phyloP scores from a whole-genome alignment of 1,140 invertebrate genomes.

The Pemphigus obesinymphae region DNA sequence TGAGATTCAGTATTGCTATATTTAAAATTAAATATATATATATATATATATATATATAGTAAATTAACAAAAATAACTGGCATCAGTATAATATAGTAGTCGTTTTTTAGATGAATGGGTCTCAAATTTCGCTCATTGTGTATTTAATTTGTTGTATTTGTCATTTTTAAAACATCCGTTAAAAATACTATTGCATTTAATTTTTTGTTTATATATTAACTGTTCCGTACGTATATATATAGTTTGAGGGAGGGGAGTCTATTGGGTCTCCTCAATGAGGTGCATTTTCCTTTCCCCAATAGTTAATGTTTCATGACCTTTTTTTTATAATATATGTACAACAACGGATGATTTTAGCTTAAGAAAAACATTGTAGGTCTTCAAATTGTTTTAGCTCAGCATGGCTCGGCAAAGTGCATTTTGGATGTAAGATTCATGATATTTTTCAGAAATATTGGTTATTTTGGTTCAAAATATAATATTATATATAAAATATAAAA shows the following conservation, averaged over 20 bases:
- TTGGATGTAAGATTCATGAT: not conserved
- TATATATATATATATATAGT: not conserved
- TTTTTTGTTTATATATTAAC: not conserved
- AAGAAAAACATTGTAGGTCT: not conserved
- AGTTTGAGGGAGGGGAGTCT: not conserved
- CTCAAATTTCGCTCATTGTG: not conserved
- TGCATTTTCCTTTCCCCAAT: too few species aligned
- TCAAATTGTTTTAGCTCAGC: not conserved
- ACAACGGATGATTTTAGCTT: not conserved
- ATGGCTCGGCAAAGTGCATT: not conserved
- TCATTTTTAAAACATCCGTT: not conserved
- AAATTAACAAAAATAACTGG: not conserved
- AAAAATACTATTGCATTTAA: slow-evolving; percentile 1
- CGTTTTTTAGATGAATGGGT: not conserved
- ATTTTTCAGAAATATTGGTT: not conserved
- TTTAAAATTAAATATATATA: not conserved
- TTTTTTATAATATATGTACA: not conserved
- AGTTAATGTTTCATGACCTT: not conserved
- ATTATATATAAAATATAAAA: not conserved
- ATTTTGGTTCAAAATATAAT: too few species aligned
- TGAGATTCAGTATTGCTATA: slow-evolving; percentile 6
- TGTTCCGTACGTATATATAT: not conserved
- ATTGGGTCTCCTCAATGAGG: not conserved
- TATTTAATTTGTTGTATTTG: not conserved
- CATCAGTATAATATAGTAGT: not conserved